Evolutionary conservation across 2,888 invertebrate species (phyloP).

Genomic region (Shargacucullia verbasci): DNA sequence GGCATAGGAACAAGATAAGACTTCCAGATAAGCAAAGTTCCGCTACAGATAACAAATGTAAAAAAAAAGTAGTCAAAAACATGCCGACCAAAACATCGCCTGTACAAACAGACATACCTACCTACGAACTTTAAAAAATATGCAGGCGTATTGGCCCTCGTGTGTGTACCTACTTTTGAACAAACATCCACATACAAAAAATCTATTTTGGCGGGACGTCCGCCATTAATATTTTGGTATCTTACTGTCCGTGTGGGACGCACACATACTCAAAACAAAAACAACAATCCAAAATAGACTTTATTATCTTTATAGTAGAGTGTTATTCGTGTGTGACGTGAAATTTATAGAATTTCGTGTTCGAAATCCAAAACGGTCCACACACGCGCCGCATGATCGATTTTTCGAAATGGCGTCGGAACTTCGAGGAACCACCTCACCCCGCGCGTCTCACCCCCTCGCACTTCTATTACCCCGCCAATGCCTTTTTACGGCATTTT

Average conservation of each 20-base stretch:
- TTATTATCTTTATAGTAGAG: constrained; percentile 8
- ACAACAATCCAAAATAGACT: constrained; percentile 47
- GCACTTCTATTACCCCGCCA: constrained; percentile 70
- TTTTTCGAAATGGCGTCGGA: constrained; percentile 75
- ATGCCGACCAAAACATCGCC: constrained; percentile 18
- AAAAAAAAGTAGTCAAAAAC: constrained; percentile 11
- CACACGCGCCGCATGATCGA: constrained; percentile 85
- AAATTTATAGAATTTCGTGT: constrained; percentile 65
- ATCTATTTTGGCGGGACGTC: constrained; percentile 74
- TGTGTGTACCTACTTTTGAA: constrained; percentile 14
- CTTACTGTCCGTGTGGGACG: constrained; percentile 60
- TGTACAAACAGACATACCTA: constrained; percentile 16
- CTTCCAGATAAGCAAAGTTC: constrained; percentile 31
- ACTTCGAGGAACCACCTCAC: constrained; percentile 62
- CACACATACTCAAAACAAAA: constrained; percentile 46
- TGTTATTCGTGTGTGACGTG: constrained; percentile 38
- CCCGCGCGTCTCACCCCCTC: constrained; percentile 52
- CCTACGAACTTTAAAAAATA: constrained; percentile 33
- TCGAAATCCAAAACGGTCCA: constrained; percentile 81
- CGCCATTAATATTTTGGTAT: constrained; percentile 78
- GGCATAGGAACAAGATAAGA: constrained; percentile 24
- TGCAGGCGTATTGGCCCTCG: constrained; percentile 26
- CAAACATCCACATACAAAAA: constrained; percentile 55
- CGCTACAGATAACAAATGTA: constrained; percentile 11
- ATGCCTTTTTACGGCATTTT: constrained; percentile 74